These are phyloP conservation scores for Heliornis fulica DNA, from an alignment of 2,113 vertebrate genomes.

Conservation along the genomic window DNA sequence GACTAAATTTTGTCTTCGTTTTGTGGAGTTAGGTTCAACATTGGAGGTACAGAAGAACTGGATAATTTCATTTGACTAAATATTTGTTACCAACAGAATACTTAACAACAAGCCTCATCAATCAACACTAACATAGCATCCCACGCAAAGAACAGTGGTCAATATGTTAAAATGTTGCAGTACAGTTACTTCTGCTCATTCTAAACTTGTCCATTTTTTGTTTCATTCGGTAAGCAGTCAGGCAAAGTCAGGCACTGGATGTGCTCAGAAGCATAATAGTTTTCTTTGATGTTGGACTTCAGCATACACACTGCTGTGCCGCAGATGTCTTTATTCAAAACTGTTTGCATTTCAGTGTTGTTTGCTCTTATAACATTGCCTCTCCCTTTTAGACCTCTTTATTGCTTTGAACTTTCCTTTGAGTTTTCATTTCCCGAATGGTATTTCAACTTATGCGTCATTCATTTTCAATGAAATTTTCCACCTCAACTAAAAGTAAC, in stretches of 20 bases:
- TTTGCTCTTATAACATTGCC: background rate
- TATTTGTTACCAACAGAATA: background rate
- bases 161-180: background rate
- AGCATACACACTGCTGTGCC: background rate
- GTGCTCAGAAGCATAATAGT: background rate
- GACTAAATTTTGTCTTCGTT: background rate
- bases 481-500: background rate
- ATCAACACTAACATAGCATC: background rate
- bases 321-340: constrained; percentile 13
- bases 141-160: background rate
- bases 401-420: background rate
- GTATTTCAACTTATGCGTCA: background rate
- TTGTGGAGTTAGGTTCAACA: background rate
- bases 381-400: background rate
- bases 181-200: background rate
- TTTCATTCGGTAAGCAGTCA: background rate
- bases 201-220: background rate
- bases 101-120: background rate
- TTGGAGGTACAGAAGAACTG: background rate
- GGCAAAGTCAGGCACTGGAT: background rate
- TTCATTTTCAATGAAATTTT: background rate
- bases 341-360: background rate
- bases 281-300: background rate
- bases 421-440: background rate
- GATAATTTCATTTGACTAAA: background rate